Evolutionary conservation across 1,140 invertebrate species (phyloP).

Genomic region (Diachasma alloeum): DNA sequence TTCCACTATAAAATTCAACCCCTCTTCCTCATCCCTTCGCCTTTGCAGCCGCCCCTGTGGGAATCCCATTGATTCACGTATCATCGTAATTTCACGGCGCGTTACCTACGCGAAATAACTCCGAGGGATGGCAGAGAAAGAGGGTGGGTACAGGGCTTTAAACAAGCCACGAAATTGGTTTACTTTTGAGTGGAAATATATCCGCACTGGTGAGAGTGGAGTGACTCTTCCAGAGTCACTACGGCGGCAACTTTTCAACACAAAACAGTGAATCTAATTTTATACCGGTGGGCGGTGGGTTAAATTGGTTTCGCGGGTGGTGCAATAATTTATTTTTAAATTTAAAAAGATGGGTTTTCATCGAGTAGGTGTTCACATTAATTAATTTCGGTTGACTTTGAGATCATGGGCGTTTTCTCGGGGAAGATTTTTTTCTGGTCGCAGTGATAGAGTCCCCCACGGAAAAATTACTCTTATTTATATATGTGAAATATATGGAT

Average conservation of each 20-base stretch:
- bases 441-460: too few species aligned
- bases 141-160: conserved; percentile 54
- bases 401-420: too few species aligned
- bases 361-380: too few species aligned
- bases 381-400: too few species aligned
- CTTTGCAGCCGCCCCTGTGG: background rate
- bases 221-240: background rate
- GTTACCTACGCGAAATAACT: conserved; percentile 65
- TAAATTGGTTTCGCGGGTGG: background rate
- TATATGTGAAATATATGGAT: too few species aligned
- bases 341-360: conserved; percentile 14
- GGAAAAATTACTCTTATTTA: too few species aligned
- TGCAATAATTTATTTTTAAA: background rate
- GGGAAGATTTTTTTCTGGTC: too few species aligned
- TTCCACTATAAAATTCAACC: background rate
- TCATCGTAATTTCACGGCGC: conserved; percentile 66
- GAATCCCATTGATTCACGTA: conserved; percentile 61
- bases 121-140: conserved; percentile 47
- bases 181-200: conserved; percentile 49
- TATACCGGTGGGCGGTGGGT: background rate
- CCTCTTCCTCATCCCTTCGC: background rate
- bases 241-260: background rate
- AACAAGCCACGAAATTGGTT: conserved; percentile 66
- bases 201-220: conserved; percentile 17
- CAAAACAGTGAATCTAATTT: background rate